Conservation (phyloP, 2,113 vertebrate species). For the Castor canadensis region DNA sequence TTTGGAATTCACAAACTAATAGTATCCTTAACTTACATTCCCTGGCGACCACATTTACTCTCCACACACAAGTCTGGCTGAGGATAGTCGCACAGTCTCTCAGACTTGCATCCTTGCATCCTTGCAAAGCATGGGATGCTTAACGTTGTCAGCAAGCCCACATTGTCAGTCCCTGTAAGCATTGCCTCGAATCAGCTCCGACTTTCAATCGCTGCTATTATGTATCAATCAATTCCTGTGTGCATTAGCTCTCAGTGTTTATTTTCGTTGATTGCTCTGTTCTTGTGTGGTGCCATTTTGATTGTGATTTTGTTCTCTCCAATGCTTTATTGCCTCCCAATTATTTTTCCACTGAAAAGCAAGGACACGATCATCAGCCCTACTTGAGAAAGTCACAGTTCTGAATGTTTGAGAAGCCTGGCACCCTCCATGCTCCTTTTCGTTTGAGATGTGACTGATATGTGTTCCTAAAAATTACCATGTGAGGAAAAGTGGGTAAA, state of each 20-base stretch:
- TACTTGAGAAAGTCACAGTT: background rate
- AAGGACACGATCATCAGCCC: background rate
- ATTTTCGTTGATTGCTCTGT: background rate
- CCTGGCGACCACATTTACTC: background rate
- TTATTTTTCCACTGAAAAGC: background rate
- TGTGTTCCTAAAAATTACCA: background rate
- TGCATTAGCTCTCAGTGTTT: background rate
- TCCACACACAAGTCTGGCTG: background rate
- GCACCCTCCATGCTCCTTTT: background rate
- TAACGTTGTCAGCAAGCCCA: rapidly evolving
- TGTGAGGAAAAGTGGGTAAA: background rate
- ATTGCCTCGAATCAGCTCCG: background rate
- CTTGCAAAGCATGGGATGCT: rapidly evolving
- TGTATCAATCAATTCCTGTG: background rate
- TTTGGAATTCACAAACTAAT: background rate
- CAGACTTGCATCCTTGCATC: rapidly evolving
- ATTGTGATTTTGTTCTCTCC: background rate
- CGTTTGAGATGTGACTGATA: background rate
- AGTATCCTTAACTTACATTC: background rate
- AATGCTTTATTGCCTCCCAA: background rate
- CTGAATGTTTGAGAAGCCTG: background rate
- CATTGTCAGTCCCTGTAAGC: rapidly evolving
- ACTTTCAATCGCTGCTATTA: rapidly evolving
- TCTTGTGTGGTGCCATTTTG: background rate
- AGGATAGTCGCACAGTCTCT: background rate